Evolutionary conservation across 2,113 vertebrate species (phyloP).

Genomic region (Nothocercus nigrocapillus): DNA sequence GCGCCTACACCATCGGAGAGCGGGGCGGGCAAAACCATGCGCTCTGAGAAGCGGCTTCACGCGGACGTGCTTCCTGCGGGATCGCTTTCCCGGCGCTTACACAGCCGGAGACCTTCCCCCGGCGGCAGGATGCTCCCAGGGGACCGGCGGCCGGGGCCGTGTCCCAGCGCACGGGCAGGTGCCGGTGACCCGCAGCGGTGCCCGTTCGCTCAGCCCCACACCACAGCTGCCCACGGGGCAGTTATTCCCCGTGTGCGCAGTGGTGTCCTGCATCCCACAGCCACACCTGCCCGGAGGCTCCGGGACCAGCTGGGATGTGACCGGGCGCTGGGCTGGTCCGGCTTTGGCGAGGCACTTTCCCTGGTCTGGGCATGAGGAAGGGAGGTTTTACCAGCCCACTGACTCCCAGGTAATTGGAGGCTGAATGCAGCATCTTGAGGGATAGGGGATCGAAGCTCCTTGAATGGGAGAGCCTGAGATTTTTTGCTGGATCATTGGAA

Average conservation of each 20-base stretch:
- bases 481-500: neutral
- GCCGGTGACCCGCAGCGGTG: neutral
- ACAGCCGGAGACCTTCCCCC: too few relatives aligned
- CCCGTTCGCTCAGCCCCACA: neutral
- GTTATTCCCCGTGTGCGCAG: fast-evolving
- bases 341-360: neutral
- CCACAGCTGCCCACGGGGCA: neutral
- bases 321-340: fast-evolving
- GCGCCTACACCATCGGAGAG: neutral
- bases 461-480: fast-evolving
- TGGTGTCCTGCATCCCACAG: fast-evolving
- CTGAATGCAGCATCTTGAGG: fast-evolving
- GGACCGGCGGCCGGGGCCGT: neutral
- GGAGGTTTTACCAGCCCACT: neutral
- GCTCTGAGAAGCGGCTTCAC: neutral
- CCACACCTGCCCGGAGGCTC: neutral
- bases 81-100: too few relatives aligned
- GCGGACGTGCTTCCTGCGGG: neutral
- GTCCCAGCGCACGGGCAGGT: neutral
- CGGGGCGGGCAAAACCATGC: neutral
- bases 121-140: neutral
- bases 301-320: neutral
- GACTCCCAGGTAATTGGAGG: neutral
- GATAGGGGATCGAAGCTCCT: neutral
- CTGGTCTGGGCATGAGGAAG: neutral